phyloP scores from a whole-genome alignment of 2,113 vertebrate species.

The Atlantisia rogersi region DNA sequence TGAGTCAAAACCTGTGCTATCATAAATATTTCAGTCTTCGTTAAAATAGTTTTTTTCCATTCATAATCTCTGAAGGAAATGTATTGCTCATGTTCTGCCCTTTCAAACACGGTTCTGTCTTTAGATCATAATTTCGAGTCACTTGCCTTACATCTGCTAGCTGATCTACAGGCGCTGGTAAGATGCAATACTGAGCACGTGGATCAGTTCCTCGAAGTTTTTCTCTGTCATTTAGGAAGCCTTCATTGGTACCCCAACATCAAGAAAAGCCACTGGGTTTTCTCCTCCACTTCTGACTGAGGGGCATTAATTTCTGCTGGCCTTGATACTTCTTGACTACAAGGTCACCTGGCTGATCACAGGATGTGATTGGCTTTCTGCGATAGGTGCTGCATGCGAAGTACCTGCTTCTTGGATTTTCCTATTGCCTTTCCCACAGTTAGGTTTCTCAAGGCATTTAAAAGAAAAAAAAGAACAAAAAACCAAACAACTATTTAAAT shows the following conservation, averaged over 20 bases:
- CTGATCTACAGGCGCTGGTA: neutral
- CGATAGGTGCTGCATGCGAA: neutral
- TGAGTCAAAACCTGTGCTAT: neutral
- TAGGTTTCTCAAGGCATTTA: neutral
- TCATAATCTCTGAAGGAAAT: neutral
- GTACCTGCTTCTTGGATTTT: neutral
- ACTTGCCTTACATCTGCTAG: neutral
- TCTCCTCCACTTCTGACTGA: neutral
- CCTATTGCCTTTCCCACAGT: neutral
- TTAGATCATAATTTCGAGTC: neutral
- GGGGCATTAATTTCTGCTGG: neutral
- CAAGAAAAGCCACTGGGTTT: neutral
- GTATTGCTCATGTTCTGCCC: neutral
- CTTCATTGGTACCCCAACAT: neutral
- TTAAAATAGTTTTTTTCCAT: neutral
- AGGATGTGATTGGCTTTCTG: too few species aligned
- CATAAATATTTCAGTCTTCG: neutral
- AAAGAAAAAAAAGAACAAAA: neutral
- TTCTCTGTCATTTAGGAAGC: neutral
- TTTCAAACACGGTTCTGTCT: neutral
- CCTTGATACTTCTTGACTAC: neutral
- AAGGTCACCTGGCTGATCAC: neutral
- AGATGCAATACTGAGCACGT: fast-evolving
- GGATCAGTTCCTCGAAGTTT: neutral
- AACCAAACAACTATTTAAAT: neutral